A percentile compares a stretch with the other conserved stretches of the same genome.
Conservation (phyloP, 1,140 invertebrate genomes). For the Galendromus occidentalis region DNA sequence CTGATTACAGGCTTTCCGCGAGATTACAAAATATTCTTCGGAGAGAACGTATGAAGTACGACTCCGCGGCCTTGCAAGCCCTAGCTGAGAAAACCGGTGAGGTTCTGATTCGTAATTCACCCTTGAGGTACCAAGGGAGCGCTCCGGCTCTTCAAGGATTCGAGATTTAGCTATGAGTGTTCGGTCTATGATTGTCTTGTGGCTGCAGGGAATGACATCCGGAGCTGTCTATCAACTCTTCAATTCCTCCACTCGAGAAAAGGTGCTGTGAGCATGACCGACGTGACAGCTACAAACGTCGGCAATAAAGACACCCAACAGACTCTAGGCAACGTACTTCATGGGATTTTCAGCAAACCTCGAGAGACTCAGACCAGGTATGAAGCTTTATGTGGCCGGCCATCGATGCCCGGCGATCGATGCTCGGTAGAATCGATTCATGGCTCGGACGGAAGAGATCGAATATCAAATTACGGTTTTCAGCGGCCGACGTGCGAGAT, state of each 20-base stretch:
- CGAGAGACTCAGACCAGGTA: neutral
- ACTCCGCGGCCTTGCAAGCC: slow-evolving; percentile 44
- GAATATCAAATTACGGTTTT: slow-evolving; percentile 13
- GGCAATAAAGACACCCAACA: slow-evolving; percentile 69
- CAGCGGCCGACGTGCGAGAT: slow-evolving; percentile 17
- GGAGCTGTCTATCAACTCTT: slow-evolving; percentile 62
- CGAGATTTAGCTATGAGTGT: too few relatives aligned
- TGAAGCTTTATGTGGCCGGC: too few relatives aligned
- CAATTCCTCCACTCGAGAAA: slow-evolving; percentile 44
- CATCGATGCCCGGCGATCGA: too few relatives aligned
- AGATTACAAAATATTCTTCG: slow-evolving; percentile 44
- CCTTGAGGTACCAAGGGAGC: too few relatives aligned
- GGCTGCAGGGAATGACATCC: slow-evolving; percentile 54
- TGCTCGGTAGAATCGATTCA: too few relatives aligned
- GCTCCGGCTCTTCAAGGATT: too few relatives aligned
- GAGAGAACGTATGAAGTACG: slow-evolving; percentile 46
- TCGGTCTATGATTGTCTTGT: too few relatives aligned
- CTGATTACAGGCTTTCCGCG: neutral
- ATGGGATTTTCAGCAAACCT: slow-evolving; percentile 49
- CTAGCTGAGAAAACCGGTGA: slow-evolving; percentile 48
- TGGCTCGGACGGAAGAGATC: too few relatives aligned
- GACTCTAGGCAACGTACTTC: slow-evolving; percentile 63
- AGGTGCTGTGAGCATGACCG: slow-evolving; percentile 37
- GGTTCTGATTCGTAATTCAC: too few relatives aligned
- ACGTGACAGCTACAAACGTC: slow-evolving; percentile 45